These are phyloP conservation scores for Ceryle rudis DNA, from an alignment of 2,797 vertebrate genomes.

Conservation along the genomic window DNA sequence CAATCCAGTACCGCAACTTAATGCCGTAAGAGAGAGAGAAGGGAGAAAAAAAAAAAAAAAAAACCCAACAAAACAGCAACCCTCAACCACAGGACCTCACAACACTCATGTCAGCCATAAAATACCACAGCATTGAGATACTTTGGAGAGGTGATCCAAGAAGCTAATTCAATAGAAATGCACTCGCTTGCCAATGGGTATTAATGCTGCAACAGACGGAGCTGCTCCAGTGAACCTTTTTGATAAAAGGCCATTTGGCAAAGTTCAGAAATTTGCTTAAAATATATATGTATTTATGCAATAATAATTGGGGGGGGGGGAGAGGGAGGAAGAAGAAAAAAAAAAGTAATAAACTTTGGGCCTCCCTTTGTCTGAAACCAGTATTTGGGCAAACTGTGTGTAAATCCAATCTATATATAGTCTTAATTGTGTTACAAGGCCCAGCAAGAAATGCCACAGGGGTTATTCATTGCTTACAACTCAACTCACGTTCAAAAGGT, in stretches of 20 bases:
- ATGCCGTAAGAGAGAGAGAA: conserved; percentile 39
- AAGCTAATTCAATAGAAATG: conserved; percentile 74
- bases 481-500: not conserved
- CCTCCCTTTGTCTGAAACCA: conserved; percentile 21
- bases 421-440: not conserved
- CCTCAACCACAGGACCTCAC: conserved; percentile 56
- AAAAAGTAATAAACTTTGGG: not conserved
- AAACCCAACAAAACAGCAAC: conserved; percentile 52
- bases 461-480: not conserved
- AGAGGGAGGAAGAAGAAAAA: too few species aligned
- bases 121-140: conserved; percentile 58
- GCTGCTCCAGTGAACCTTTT: conserved; percentile 39
- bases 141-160: conserved; percentile 58
- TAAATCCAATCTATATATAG: conserved; percentile 14
- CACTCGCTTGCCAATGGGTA: conserved; percentile 25
- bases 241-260: conserved; percentile 61
- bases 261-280: conserved; percentile 12
- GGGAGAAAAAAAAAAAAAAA: not conserved
- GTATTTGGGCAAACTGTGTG: conserved; percentile 3
- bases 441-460: not conserved
- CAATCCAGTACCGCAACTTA: conserved; percentile 67
- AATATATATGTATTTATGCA: conserved; percentile 24
- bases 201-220: conserved; percentile 37
- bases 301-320: not conserved
- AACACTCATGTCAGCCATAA: conserved; percentile 63